Conservation (phyloP, 2,888 invertebrate species). For the Nebria salina region DNA sequence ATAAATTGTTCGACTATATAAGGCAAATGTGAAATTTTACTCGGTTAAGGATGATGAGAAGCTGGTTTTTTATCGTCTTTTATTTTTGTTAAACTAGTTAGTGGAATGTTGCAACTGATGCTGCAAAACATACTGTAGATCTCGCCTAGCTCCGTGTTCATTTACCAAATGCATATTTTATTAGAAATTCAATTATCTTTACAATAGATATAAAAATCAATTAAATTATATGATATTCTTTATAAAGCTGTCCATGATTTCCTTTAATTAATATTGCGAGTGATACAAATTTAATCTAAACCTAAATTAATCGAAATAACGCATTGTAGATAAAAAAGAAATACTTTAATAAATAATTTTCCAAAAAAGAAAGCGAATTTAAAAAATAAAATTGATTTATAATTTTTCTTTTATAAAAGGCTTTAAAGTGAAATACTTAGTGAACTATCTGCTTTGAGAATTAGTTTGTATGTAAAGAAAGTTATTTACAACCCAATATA, state of each 20-base stretch:
- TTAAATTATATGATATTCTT: no score
- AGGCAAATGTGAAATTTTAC: slow-evolving; percentile 43
- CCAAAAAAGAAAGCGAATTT: no score
- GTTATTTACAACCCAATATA: slow-evolving; percentile 21
- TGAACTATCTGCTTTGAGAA: background rate
- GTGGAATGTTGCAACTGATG: slow-evolving; percentile 30
- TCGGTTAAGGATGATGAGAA: slow-evolving; percentile 37
- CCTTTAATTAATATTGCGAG: no score
- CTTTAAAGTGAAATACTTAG: no score
- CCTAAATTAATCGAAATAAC: no score
- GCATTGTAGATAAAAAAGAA: no score
- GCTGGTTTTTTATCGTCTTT: slow-evolving; percentile 33
- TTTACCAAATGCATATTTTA: slow-evolving; percentile 43
- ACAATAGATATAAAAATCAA: background rate
- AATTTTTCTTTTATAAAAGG: no score
- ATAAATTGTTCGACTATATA: slow-evolving; percentile 35
- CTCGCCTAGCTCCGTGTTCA: slow-evolving; percentile 26
- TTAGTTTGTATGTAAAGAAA: slow-evolving; percentile 23
- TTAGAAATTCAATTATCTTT: slow-evolving; percentile 7
- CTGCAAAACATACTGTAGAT: slow-evolving; percentile 36
- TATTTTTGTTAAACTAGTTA: slow-evolving; percentile 40
- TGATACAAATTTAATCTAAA: no score
- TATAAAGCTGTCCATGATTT: no score
- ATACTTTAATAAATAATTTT: no score
- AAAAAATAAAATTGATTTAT: no score